Evolutionary conservation across 2,113 vertebrate species (phyloP).

Genomic region (Pelmatolapia mariae): DNA sequence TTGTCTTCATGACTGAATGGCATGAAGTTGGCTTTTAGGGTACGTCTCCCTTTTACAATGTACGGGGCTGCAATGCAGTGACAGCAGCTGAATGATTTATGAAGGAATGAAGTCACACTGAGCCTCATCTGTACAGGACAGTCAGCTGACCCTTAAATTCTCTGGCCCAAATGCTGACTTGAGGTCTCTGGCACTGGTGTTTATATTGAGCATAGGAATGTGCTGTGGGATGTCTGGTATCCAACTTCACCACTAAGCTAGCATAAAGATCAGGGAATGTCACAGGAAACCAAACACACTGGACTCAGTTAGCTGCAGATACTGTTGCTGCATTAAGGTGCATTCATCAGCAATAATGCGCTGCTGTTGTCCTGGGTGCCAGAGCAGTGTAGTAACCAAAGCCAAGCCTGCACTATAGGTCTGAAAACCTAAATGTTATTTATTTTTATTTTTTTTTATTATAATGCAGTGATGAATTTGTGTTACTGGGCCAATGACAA

Average conservation of each 20-base stretch:
- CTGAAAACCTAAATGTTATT: neutral
- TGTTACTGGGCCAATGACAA: neutral
- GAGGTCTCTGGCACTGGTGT: conserved; percentile 3
- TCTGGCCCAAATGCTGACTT: neutral
- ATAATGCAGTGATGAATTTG: neutral
- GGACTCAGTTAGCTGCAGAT: neutral
- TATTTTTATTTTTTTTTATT: neutral
- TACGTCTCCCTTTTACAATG: neutral
- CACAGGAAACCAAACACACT: conserved; percentile 18
- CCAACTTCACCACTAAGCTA: conserved; percentile 15
- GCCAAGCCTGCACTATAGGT: neutral
- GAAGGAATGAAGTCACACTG: neutral
- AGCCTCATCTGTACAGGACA: neutral
- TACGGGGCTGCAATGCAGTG: neutral
- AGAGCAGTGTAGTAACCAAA: neutral
- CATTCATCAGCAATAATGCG: neutral
- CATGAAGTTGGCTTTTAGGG: neutral
- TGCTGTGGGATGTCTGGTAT: conserved; percentile 27
- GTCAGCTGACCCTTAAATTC: conserved; percentile 24
- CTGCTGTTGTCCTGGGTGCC: neutral
- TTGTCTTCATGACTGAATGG: neutral
- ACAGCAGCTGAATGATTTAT: conserved; percentile 20
- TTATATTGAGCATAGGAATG: conserved; percentile 39
- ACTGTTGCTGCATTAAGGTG: neutral
- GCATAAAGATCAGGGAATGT: neutral